These are phyloP conservation scores for Dichetophora obliterata DNA, from an alignment of 2,888 invertebrate genomes.

Conservation along the genomic window DNA sequence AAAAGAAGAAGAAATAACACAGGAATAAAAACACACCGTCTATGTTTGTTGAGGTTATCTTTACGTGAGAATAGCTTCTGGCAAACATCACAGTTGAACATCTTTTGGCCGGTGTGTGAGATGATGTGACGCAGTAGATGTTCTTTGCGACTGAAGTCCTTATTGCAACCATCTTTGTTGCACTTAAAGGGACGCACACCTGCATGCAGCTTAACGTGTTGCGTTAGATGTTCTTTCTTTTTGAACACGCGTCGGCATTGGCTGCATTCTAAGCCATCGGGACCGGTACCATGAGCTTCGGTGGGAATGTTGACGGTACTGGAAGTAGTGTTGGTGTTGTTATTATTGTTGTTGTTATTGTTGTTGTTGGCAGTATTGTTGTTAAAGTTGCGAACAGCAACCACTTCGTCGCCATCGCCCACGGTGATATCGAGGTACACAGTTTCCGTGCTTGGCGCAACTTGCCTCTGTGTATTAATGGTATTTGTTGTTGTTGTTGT, in stretches of 20 bases:
- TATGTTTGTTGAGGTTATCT: slow-evolving; percentile 69
- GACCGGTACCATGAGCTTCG: slow-evolving; percentile 36
- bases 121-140: slow-evolving; percentile 77
- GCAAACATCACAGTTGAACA: slow-evolving; percentile 76
- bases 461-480: not conserved
- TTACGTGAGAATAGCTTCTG: slow-evolving; percentile 72
- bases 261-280: slow-evolving; percentile 70
- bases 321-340: slow-evolving; percentile 3
- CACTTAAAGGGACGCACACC: slow-evolving; percentile 79
- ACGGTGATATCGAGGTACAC: not conserved
- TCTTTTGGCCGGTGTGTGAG: slow-evolving; percentile 78
- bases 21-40: slow-evolving; percentile 58
- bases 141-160: slow-evolving; percentile 79
- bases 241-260: slow-evolving; percentile 77
- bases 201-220: slow-evolving; percentile 77
- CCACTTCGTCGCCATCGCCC: slow-evolving; percentile 16
- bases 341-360: slow-evolving; percentile 15
- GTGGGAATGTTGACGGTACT: slow-evolving; percentile 33
- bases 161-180: slow-evolving; percentile 73
- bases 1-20: slow-evolving; percentile 8
- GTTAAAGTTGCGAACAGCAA: not conserved
- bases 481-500: slow-evolving; percentile 12
- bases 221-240: slow-evolving; percentile 78
- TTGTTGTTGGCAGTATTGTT: slow-evolving; percentile 12
- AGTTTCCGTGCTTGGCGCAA: no score